Conservation (phyloP, 2,797 vertebrate genomes). For the Dromococcyx pavoninus region DNA sequence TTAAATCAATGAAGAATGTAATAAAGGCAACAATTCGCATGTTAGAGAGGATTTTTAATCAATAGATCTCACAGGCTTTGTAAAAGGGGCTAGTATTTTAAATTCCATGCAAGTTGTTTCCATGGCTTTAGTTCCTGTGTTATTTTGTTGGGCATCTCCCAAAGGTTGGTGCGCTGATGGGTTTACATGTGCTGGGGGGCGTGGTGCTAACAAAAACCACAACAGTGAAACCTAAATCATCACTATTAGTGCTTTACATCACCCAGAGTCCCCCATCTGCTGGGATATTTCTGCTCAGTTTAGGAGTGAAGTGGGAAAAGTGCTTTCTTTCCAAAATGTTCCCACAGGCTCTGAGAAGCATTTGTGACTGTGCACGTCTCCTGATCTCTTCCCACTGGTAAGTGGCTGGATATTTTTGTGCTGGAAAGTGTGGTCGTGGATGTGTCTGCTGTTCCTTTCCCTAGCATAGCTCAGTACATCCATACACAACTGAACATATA, state of each 20-base stretch:
- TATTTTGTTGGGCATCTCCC: not conserved
- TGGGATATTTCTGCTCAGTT: not conserved
- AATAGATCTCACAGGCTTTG: not conserved
- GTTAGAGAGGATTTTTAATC: not conserved
- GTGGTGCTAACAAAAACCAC: not conserved
- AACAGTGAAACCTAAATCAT: not conserved
- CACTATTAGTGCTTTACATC: not conserved
- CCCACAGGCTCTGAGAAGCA: not conserved
- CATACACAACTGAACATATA: not conserved
- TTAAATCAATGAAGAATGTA: not conserved
- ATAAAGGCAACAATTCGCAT: not conserved
- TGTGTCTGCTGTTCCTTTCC: constrained; percentile 20
- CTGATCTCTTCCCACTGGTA: not conserved
- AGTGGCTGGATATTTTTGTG: not conserved
- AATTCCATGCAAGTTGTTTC: not conserved
- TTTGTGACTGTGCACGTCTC: not conserved
- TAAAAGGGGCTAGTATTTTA: not conserved
- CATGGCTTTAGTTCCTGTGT: not conserved
- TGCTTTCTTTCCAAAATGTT: not conserved
- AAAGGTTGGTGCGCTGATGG: not conserved
- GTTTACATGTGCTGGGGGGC: no score
- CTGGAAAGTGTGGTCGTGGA: not conserved
- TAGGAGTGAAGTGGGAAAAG: not conserved
- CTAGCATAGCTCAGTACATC: not conserved
- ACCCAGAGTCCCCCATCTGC: not conserved